Base-by-base conservation (phyloP, 2,113 vertebrate species). In the Grantiella picta region DNA sequence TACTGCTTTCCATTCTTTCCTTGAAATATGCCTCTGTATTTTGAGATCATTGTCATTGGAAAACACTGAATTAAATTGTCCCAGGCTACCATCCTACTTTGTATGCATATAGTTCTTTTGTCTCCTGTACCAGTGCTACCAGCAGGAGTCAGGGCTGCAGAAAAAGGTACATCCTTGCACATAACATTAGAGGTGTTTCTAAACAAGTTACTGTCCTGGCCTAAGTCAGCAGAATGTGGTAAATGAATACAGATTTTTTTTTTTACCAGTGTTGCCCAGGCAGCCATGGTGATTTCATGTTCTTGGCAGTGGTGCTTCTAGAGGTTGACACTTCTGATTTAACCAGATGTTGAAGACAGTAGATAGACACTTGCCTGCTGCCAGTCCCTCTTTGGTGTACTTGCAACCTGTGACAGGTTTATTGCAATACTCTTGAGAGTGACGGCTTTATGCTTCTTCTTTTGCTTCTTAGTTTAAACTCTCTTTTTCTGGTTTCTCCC, bases 1-100 rank as follows among this genome's bases (percentile, higher is more conserved):
- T 77, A 84, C 80, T 94, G 90, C 90, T 94, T 91, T 96, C 72
- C 93, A 93, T 96, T 89, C 65, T 80, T 94, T 95, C 95, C 95
- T 95, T 94, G 93, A 94, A 93, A 78, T 92, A 83, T 50, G 35
- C 80, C 47, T 86, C 76, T 95, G 31, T 85, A 90, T 92, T 96
- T 96, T 93, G 82, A 80, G 57, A 92, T 69, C 61, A 56, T n/a
- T 94, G 42, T 91, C 89, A 89, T 78, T 86, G 95, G 83, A 89
- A 91, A 92, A 52, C 69, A 42, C n/a, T 75, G n/a, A 84, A 81
- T 49, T 84, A 70, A 91, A 54, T 90, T 88, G 52, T 90, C 68
- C 63, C 63, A 85, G 64, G 31, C 65, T 75, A 27, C 79, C 11
- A 25, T 88, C 75, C 60, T 85, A 35, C n/a, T 81, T 70, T 86